Evolutionary conservation across 2,888 invertebrate genomes (phyloP).

Genomic region (Drosophila acutilabella): DNA sequence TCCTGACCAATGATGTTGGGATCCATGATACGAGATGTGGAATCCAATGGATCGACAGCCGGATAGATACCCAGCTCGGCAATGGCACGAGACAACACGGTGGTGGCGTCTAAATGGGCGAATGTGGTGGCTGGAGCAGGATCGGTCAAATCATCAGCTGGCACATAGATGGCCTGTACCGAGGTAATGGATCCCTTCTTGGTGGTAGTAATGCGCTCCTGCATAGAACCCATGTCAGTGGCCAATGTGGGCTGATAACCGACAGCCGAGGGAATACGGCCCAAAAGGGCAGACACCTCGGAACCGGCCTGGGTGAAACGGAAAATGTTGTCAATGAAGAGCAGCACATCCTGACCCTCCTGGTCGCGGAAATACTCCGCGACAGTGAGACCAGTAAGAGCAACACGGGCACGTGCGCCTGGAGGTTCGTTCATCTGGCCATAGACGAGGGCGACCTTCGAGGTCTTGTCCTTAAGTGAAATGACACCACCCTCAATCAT

Average conservation of each 20-base stretch:
- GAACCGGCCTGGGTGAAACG: conserved; percentile 96
- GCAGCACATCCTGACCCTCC: conserved; percentile 96
- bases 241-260: conserved; percentile 98
- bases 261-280: conserved; percentile 97
- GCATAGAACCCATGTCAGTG: conserved; percentile 98
- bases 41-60: conserved; percentile 97
- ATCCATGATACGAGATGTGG: conserved; percentile 97
- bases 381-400: conserved; percentile 95
- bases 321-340: conserved; percentile 99
- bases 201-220: conserved; percentile 97
- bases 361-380: conserved; percentile 97
- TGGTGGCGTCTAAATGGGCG: conserved; percentile 98
- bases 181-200: conserved; percentile 98
- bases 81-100: conserved; percentile 96
- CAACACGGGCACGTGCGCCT: conserved; percentile 96
- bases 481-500: conserved; percentile 98
- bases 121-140: conserved; percentile 98
- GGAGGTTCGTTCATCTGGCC: conserved; percentile 99
- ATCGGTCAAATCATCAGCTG: conserved; percentile 98
- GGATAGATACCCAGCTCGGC: conserved; percentile 97
- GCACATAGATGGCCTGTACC: conserved; percentile 97
- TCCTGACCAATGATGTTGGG: conserved; percentile 95
- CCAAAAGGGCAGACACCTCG: conserved; percentile 94
- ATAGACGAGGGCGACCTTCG: conserved; percentile 94
- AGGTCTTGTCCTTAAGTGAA: conserved; percentile 94